Evolutionary conservation across 2,113 vertebrate species (phyloP).

Genomic region (Guaruba guarouba): DNA sequence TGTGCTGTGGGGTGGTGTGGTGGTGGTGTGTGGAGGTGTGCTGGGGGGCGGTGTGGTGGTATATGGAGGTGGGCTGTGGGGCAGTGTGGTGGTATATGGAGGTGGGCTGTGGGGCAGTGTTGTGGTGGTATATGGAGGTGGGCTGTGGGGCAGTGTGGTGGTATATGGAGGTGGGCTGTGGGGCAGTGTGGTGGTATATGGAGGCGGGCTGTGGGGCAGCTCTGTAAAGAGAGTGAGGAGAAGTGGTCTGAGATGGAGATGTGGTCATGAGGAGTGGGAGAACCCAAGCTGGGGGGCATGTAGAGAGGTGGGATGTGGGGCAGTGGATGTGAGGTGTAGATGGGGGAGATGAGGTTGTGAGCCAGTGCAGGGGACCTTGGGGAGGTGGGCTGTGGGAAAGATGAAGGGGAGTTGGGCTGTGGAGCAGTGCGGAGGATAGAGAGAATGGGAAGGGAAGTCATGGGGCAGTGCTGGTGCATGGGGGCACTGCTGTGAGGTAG

Average conservation of each 20-base stretch:
- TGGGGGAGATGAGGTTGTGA: background rate
- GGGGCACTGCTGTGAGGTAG: accelerated
- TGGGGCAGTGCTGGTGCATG: accelerated
- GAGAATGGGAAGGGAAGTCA: accelerated
- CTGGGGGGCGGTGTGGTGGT: too few relatives aligned
- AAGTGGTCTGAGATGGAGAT: background rate
- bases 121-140: too few relatives aligned
- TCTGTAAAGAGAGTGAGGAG: background rate
- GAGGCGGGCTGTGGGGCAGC: background rate
- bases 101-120: too few relatives aligned
- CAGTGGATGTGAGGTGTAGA: background rate
- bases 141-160: background rate
- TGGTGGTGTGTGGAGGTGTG: too few relatives aligned
- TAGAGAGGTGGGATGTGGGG: too few relatives aligned
- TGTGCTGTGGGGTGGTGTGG: too few relatives aligned
- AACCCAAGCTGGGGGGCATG: background rate
- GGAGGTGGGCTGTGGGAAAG: background rate
- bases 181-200: background rate
- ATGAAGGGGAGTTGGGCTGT: background rate
- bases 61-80: too few relatives aligned
- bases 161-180: too few relatives aligned
- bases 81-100: too few relatives aligned
- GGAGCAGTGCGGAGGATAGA: background rate
- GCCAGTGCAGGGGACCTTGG: background rate
- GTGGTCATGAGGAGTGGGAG: background rate